Percentiles rank a stretch among this genome's conserved stretches.
Conservation (phyloP, 2,797 vertebrate genomes). For the Petrocephalus sullivani region DNA sequence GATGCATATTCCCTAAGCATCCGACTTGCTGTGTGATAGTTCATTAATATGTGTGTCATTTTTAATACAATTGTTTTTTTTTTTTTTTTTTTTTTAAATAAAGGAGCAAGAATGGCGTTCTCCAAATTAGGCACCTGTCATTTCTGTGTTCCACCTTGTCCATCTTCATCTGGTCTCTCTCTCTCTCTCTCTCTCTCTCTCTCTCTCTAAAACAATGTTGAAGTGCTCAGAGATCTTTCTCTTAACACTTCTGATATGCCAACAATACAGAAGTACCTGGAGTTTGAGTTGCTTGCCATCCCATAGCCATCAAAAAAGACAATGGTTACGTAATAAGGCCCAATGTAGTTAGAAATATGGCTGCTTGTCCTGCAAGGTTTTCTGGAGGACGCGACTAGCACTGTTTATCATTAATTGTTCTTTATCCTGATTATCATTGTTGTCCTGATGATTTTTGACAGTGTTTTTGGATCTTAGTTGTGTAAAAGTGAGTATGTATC, state of each 20-base stretch:
- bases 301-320: not conserved
- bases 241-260: not conserved
- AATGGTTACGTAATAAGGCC: not conserved
- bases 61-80: not conserved
- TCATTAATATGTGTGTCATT: slow-evolving; percentile 39
- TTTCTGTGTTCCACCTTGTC: slow-evolving; percentile 15
- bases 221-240: not conserved
- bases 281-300: not conserved
- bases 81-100: slow-evolving; percentile 45
- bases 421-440: not conserved
- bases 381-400: not conserved
- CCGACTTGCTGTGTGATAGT: slow-evolving; percentile 41
- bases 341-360: not conserved
- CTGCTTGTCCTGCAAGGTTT: not conserved
- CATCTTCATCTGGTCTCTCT: not conserved
- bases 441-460: not conserved
- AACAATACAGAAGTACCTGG: not conserved
- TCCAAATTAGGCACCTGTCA: slow-evolving; percentile 23
- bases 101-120: slow-evolving; percentile 35
- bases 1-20: slow-evolving; percentile 33
- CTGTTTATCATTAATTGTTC: not conserved
- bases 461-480: not conserved
- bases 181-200: not conserved
- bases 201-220: not conserved
- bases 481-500: not conserved